Evolutionary conservation across 2,113 vertebrate genomes (phyloP), one percentile per base, ranked within the genome.

Genomic region (Numida meleagris): DNA sequence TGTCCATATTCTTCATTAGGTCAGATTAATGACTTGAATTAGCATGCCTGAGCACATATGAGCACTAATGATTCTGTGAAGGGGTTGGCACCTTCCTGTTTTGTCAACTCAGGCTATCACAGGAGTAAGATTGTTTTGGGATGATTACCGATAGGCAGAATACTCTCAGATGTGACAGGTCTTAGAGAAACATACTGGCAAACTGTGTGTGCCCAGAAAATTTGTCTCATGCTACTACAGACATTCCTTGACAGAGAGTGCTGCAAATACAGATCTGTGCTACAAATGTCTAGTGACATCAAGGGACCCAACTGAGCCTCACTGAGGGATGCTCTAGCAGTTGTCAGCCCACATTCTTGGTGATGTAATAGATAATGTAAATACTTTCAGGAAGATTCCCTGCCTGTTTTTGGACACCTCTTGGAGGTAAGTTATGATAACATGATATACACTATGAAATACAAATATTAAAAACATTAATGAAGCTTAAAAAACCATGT

Each of bases 171-270:
- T 38, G 8, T 65, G 40, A 14, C 17, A 53, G 9, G 14, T 50
- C 29, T 51, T 75, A 76, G 8, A 61, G 76, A 73, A 62, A 34
- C 33, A 13, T 10, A 3, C 24, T 59, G 10, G 10, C 76, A 6
- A 14, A 19, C 6, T 3, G 14, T 7, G 27, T n/a, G 23, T 29
- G 18, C 18, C 33, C 0, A 0, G 33, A 78, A 62, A 74, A 48
- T 0, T 0, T 13, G 4, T 36, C 17, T 75, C 2, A 0, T 50
- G 20, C 48, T 89, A 20, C 33, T 75, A 67, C 24, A 19, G 72
- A 77, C 58, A 50, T 75, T 55, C 62, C 34, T 93, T 6, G 53
- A 61, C 90, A 90, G 53, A 74, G 43, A 46, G 34, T 78, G 67
- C 87, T 93, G 78, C 18, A 45, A 18, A 78, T 42, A 4, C 15